These are phyloP conservation scores for Anneissia japonica DNA, from an alignment of 35 echinoderm and acorn worm species.

Conservation along the genomic window DNA sequence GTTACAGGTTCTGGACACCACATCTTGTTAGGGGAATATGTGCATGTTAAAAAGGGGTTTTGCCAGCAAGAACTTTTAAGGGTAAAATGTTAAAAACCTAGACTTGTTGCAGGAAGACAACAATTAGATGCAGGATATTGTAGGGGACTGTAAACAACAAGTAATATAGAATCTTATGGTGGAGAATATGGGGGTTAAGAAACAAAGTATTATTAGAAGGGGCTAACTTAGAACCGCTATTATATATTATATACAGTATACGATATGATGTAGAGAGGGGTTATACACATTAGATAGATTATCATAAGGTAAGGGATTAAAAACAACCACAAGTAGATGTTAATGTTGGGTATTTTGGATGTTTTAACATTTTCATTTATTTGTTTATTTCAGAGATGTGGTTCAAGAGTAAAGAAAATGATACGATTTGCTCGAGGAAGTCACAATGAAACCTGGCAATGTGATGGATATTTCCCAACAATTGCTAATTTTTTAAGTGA, in stretches of 20 bases:
- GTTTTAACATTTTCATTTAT: neutral
- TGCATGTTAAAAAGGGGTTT: no score
- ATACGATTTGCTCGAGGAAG: constrained; percentile 66
- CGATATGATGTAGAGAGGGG: no score
- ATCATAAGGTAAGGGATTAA: neutral
- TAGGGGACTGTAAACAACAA: no score
- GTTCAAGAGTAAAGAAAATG: constrained; percentile 56
- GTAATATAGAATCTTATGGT: no score
- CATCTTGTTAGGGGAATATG: neutral
- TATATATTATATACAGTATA: no score
- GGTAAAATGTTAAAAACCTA: no score
- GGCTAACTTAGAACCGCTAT: no score
- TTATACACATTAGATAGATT: neutral
- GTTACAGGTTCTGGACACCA: neutral
- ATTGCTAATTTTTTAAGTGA: constrained; percentile 13
- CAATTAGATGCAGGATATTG: no score
- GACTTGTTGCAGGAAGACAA: no score
- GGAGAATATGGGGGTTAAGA: no score
- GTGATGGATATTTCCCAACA: constrained; percentile 44
- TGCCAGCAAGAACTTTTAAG: no score
- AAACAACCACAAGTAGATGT: neutral
- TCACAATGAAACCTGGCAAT: constrained; percentile 92
- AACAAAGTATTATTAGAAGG: no score
- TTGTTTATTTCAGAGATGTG: constrained; percentile 54
- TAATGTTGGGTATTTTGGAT: neutral